phyloP scores from a whole-genome alignment of 2,888 invertebrate species.

The Xanthorhoe designata region DNA sequence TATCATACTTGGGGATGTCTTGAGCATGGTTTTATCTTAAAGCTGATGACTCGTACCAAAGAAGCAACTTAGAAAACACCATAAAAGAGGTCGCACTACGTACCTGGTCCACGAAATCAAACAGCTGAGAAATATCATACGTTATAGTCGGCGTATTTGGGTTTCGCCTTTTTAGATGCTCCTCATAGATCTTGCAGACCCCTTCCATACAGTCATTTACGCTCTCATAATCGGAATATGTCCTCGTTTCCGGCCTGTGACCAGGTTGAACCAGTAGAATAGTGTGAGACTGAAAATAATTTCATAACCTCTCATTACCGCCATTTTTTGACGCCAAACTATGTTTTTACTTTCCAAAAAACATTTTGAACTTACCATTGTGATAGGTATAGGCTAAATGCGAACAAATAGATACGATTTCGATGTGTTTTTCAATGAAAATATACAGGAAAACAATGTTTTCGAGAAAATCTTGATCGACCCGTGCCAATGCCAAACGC shows the following conservation, averaged over 20 bases:
- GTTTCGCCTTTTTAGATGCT: conserved; percentile 97
- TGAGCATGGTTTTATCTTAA: too few relatives aligned
- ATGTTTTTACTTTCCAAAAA: conserved; percentile 14
- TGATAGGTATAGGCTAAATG: conserved; percentile 18
- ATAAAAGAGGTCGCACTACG: not conserved
- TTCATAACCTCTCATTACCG: conserved; percentile 65
- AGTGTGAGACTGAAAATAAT: conserved; percentile 93
- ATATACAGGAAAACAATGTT: conserved; percentile 6
- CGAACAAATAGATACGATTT: not conserved
- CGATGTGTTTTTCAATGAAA: not conserved
- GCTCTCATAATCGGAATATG: conserved; percentile 99
- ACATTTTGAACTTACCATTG: conserved; percentile 59
- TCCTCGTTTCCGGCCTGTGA: conserved; percentile 96
- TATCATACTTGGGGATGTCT: too few relatives aligned
- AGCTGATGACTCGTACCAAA: not conserved
- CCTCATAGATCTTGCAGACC: conserved; percentile 99
- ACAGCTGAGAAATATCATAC: conserved; percentile 98
- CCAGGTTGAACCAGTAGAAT: conserved; percentile 98
- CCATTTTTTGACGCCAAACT: conserved; percentile 57
- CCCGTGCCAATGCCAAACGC: not conserved
- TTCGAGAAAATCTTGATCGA: conserved; percentile 4
- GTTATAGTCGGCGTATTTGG: conserved; percentile 98
- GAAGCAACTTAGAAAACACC: not conserved
- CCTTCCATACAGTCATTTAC: conserved; percentile 99
- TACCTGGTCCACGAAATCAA: conserved; percentile 98